Conservation (phyloP, 23 tunicate genomes). For the Halocynthia roretzi region DNA sequence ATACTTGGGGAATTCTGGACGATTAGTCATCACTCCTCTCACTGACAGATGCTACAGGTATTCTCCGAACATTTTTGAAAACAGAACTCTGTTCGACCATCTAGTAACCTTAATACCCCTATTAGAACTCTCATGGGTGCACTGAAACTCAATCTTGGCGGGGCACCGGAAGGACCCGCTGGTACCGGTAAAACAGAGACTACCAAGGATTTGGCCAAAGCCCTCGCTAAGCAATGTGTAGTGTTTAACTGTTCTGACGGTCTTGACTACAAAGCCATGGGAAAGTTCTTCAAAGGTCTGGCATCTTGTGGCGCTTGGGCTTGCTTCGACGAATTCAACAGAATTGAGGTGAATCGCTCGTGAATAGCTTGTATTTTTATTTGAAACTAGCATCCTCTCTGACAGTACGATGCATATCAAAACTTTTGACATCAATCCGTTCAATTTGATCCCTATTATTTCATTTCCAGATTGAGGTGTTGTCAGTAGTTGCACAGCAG, state of each 20-base stretch:
- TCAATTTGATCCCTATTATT: background rate
- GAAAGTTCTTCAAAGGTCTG: slow-evolving; percentile 95
- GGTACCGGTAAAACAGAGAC: slow-evolving; percentile 97
- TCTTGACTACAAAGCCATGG: slow-evolving; percentile 98
- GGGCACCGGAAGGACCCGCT: slow-evolving; percentile 99
- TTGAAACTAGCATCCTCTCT: background rate
- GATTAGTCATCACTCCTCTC: slow-evolving; percentile 94
- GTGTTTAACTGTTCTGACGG: slow-evolving; percentile 99
- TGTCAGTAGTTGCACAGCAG: slow-evolving; percentile 98
- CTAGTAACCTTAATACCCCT: background rate
- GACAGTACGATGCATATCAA: background rate
- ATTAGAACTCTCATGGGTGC: slow-evolving; percentile 95
- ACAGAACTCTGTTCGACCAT: background rate
- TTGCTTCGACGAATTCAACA: slow-evolving; percentile 95
- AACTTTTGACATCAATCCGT: background rate
- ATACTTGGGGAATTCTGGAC: slow-evolving; percentile 92
- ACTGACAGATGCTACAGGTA: slow-evolving; percentile 97
- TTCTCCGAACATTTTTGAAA: no score
- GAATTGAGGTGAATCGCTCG: slow-evolving; percentile 64
- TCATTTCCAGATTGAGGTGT: slow-evolving; percentile 69
- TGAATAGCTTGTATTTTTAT: background rate
- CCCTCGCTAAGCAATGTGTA: slow-evolving; percentile 96
- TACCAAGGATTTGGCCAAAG: slow-evolving; percentile 94
- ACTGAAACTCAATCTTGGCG: slow-evolving; percentile 87
- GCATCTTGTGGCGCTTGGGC: slow-evolving; percentile 99